Conservation (phyloP, 1,140 invertebrate genomes). For the Amphibalanus amphitrite region DNA sequence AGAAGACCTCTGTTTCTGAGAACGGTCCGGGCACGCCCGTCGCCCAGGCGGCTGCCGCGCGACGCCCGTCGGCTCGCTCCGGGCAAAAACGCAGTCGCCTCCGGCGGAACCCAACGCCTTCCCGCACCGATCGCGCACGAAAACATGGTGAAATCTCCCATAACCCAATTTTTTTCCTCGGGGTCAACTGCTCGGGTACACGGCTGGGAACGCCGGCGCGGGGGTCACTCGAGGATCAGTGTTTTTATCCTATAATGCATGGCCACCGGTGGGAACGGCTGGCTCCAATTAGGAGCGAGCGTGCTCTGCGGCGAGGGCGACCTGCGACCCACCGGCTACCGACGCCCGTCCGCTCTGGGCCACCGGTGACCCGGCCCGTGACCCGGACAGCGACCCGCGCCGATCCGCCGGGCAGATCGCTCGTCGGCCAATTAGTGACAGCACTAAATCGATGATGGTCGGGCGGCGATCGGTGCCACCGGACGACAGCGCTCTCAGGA, state of each 20-base stretch:
- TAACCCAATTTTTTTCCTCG: neutral
- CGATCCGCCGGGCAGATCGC: no score
- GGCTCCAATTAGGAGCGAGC: neutral
- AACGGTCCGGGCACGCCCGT: no score
- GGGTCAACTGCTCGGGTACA: neutral
- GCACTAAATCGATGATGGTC: neutral
- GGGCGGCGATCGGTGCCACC: neutral
- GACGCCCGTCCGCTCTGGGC: no score
- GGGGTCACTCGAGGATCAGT: neutral
- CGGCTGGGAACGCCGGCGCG: neutral
- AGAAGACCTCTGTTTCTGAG: no score
- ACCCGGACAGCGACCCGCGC: no score
- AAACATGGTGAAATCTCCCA: slow-evolving; percentile 1
- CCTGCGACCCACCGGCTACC: neutral
- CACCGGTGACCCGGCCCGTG: no score
- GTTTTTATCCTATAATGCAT: slow-evolving; percentile 2
- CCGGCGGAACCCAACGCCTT: neutral
- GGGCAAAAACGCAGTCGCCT: neutral
- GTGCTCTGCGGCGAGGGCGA: neutral
- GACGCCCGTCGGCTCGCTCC: neutral
- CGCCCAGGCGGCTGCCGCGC: neutral
- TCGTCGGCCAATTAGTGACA: neutral
- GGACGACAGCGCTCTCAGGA: neutral
- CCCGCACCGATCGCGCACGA: neutral
- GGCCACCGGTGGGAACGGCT: neutral